These are phyloP conservation scores for Barnardius zonarius DNA, from an alignment of 2,113 vertebrate species.

Conservation along the genomic window DNA sequence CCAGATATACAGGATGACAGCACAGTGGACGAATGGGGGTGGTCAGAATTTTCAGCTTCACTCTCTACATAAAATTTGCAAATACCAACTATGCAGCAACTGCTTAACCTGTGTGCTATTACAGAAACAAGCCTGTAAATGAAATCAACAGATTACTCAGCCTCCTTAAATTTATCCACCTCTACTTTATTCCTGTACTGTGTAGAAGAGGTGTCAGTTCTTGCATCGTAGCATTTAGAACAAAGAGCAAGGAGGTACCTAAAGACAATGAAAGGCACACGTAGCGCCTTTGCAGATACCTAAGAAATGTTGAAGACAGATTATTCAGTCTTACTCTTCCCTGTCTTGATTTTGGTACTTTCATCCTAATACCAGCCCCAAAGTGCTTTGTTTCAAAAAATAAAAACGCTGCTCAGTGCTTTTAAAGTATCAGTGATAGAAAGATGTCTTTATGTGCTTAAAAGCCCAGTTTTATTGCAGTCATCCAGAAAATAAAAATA, in stretches of 20 bases:
- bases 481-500: background rate
- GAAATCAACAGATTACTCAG: background rate
- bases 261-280: background rate
- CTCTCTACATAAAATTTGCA: background rate
- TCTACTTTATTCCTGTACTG: background rate
- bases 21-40: background rate
- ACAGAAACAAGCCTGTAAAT: background rate
- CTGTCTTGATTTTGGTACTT: background rate
- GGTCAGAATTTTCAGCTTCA: background rate
- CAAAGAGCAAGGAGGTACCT: background rate
- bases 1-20: background rate
- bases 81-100: background rate
- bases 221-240: background rate
- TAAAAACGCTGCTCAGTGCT: background rate
- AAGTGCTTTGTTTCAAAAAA: background rate
- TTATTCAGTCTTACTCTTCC: background rate
- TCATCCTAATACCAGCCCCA: background rate
- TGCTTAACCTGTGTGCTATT: background rate
- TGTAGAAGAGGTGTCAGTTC: background rate
- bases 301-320: background rate
- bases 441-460: background rate
- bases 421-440: background rate
- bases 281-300: background rate
- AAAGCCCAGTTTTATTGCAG: rapidly evolving
- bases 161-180: background rate